Evolutionary conservation across 1,140 invertebrate species (phyloP), one percentile per base, ranked within the genome.

Genomic region (Nylanderia fulva): DNA sequence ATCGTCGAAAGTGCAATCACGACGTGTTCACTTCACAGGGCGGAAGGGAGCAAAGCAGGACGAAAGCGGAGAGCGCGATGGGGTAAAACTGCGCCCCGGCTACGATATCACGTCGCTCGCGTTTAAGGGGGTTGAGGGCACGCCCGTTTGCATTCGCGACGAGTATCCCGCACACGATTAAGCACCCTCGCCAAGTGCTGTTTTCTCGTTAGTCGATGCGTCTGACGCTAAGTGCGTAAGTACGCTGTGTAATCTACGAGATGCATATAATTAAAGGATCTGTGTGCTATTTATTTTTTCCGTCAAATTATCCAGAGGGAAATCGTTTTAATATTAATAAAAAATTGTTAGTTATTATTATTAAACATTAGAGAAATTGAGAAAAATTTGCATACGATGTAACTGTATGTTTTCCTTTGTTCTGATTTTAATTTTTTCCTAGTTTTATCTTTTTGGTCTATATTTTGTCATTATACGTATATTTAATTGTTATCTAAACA

Each of bases 141-240:
- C 54, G 71, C 69, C 83, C 39, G 72, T 89, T 88, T 80, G 87
- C 58, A 69, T 86, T 58, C 60, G 76, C 58, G 77, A 88, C 88
- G 82, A 86, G 82, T 85, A 80, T 87, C 79, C 63, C 72, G 24
- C 63, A 85, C 58, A 85, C 58, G 84, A 69, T 83, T 86, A 72
- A 89, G 58, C 84, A 84, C 39, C 56, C 71, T 85, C 75, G 42
- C 68, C 74, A 85, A 88, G 86, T 88, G 87, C 71, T 48, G 13
- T 79, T 27, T 74, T 71, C 86, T 86, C 82, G 86, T 86, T 88
- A 84, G 66, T 24, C 83, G 74, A 84, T 90, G 85, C 77, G 88
- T 82, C 87, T 90, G 83, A 85, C 85, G 63, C 61, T 75, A 64
- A 90, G 86, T 84, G 87, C 52, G 52, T 74, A 86, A 85, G 69